These are phyloP conservation scores for Drosophila subquinaria DNA, from an alignment of 2,888 invertebrate species.

Conservation along the genomic window DNA sequence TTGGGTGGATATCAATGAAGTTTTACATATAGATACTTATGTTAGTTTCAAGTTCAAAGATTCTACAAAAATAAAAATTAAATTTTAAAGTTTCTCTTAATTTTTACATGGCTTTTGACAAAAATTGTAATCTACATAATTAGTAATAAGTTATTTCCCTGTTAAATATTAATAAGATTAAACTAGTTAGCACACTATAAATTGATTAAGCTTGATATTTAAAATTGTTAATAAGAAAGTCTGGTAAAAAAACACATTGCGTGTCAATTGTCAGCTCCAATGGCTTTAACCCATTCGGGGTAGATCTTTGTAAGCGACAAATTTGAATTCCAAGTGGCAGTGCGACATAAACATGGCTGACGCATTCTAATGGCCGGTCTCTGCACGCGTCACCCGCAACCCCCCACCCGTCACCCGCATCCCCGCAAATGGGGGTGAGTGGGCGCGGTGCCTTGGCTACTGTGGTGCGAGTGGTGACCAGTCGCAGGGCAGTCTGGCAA, in stretches of 20 bases:
- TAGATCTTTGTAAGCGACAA: constrained; percentile 39
- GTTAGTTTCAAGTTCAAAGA: too few species aligned
- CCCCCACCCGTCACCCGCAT: neutral
- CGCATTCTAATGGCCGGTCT: constrained; percentile 72
- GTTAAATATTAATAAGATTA: neutral
- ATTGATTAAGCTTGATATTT: neutral
- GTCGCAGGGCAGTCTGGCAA: constrained; percentile 32
- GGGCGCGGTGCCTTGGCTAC: constrained; percentile 46
- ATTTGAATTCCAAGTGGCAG: constrained; percentile 46
- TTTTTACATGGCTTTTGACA: neutral
- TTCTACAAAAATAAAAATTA: too few species aligned
- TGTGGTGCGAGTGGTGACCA: constrained; percentile 61
- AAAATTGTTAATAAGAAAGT: neutral
- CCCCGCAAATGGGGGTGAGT: constrained; percentile 51
- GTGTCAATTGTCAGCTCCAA: neutral
- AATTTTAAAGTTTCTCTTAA: neutral
- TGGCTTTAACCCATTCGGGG: constrained; percentile 17
- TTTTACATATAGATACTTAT: too few species aligned
- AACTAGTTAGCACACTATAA: neutral
- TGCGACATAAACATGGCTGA: constrained; percentile 63
- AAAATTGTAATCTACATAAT: neutral
- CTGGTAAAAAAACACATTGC: neutral
- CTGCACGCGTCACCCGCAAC: constrained; percentile 12
- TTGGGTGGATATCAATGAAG: too few species aligned
- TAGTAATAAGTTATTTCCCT: neutral